These are phyloP conservation scores for Bagarius yarrelli DNA, from an alignment of 2,113 vertebrate species.

Conservation along the genomic window DNA sequence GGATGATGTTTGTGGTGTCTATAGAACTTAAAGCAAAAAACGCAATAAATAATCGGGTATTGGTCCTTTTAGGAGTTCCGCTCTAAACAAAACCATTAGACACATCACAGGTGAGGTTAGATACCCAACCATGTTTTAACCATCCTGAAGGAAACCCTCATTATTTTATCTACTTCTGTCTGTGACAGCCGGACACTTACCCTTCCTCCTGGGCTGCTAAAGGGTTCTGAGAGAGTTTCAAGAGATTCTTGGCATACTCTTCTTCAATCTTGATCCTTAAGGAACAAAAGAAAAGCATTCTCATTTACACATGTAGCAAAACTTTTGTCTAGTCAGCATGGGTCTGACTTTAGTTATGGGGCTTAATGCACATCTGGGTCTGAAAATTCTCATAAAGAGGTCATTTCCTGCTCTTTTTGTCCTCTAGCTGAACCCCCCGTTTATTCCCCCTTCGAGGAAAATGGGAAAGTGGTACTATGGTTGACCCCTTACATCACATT, in stretches of 20 bases:
- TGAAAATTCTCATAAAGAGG: constrained; percentile 34
- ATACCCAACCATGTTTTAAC: neutral
- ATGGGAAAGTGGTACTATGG: constrained; percentile 23
- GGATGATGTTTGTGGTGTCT: neutral
- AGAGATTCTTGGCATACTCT: constrained; percentile 95
- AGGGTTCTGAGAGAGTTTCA: constrained; percentile 93
- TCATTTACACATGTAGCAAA: neutral
- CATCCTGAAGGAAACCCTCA: neutral
- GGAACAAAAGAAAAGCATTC: neutral
- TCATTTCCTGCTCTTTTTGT: constrained; percentile 41
- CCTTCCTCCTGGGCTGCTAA: constrained; percentile 93
- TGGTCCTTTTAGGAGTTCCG: neutral
- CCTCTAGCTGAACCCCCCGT: neutral
- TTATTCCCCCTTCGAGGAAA: neutral
- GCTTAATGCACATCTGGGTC: constrained; percentile 8
- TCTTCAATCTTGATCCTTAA: constrained; percentile 98
- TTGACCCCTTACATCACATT: constrained; percentile 41
- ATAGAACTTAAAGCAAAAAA: neutral
- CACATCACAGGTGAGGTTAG: neutral
- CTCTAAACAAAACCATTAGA: neutral
- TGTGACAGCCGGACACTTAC: constrained; percentile 70
- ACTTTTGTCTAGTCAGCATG: neutral
- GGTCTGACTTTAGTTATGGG: neutral
- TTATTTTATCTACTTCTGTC: neutral
- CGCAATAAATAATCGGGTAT: neutral